Base-by-base conservation (phyloP, 53 echinoderm and acorn worm genomes). In the Paracentrotus lividus region DNA sequence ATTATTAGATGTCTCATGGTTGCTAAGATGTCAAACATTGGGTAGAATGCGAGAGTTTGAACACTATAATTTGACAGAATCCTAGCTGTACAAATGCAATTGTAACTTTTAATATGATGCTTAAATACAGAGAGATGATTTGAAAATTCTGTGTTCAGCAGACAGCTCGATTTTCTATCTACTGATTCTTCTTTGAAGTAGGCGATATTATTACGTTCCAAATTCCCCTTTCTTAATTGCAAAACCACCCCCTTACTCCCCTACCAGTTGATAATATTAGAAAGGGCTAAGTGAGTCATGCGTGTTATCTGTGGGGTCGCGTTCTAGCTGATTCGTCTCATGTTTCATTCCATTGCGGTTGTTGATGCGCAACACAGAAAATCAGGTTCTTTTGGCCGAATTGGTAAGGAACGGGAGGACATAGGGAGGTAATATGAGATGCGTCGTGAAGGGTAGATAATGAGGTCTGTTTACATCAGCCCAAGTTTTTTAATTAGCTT, bases 221-320 rank as follows among this genome's bases (percentile, higher is more conserved):
- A 72, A 20, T 31, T 38, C 16, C 21, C 72, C 40, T 72, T 72
- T 72, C 36, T 72, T 72, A 38, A 72, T 72, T 15, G 40, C 36
- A 34, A 72, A 72, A 40, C 72, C 72, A 38, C 18, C 40, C 72
- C 32, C 40, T 21, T 4, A 18, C 72, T 21, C 67, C 23, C 34
- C 34, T 13, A 10, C 67, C 33, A 21, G 40, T 72, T 72, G 0
- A 1, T 16, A 36, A 18, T 72, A 72, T 72, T 72, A 72, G 36
- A 72, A 72, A 72, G 72, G 38, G 72, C 40, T 72, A 72, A 18
- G 18, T 72, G 72, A 72, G 72, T 72, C 72, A 72, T 72, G 12
- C 36, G 72, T 72, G 40, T 72, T 16, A 72, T 72, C 6, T 36
- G 72, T 40, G 15, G 40, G 72, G 40, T 72, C 40, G 20, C 12